Base-by-base conservation (phyloP, 2,113 vertebrate genomes). In the Octodon degus region DNA sequence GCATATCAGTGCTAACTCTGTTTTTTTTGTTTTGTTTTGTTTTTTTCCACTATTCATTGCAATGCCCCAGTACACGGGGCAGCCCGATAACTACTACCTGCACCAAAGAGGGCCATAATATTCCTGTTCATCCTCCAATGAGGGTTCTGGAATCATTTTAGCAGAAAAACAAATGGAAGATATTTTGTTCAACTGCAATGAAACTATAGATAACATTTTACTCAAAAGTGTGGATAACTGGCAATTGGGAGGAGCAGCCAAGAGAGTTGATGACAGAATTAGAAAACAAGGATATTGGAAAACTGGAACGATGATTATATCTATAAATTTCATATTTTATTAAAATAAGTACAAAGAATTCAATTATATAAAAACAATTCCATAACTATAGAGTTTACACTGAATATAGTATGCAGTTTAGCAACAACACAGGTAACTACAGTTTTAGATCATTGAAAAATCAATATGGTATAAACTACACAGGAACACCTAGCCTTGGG, bases 271-370 rank as follows among this genome's bases (percentile, higher is more conserved):
- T 81, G 20, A 88, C 30, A 87, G 72, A 81, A 76, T 40, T 20
- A 91, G 81, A 82, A 92, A 77, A 34, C 60, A 70, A 96, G 16
- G 19, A 60, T 82, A 17, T 70, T 79, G 24, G 92, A 32, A 92
- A 92, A 84, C 10, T 43, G 24, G 25, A 70, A 70, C 79, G 43
- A 60, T 89, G 19, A 47, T 55, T 79, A 79, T 83, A 65, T 90
- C 67, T 37, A 65, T 85, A 34, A 86, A 88, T 32, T 30, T 74
- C 65, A 81, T 68, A 43, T 77, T 70, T 91, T 70, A 81, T 87
- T 47, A 89, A 7, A 9, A 67, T 74, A 94, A 50, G 25, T 34
- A 62, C 30, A 90, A 58, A 14, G 50, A 83, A 83, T 91, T 74
- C n/a, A 8, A 30, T 79, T 43, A 47, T 43, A 90, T 68, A 91